Conservation (phyloP, 2,113 vertebrate genomes). For the Theristicus caerulescens region DNA sequence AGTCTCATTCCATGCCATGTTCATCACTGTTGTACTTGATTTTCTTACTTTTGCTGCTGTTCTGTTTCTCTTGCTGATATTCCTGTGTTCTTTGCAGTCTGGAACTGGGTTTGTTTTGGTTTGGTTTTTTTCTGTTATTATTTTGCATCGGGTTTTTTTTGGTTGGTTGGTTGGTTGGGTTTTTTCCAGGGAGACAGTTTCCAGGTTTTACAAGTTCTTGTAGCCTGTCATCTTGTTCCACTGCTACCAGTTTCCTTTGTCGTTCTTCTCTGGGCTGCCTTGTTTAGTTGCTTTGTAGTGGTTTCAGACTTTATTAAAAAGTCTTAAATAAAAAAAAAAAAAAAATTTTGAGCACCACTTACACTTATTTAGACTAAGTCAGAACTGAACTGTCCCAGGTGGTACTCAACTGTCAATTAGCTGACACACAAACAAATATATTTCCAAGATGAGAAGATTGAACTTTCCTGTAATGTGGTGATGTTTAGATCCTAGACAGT, state of each 20-base stretch:
- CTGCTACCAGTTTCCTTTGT: not conserved
- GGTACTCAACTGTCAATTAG: not conserved
- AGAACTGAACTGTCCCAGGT: not conserved
- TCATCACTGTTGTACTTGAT: not conserved
- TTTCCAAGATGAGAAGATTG: not conserved
- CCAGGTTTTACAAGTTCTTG: not conserved
- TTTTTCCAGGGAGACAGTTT: not conserved
- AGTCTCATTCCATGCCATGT: not conserved
- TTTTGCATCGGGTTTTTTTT: not conserved
- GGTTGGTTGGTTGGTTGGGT: not conserved
- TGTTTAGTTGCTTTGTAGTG: not conserved
- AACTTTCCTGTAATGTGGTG: not conserved
- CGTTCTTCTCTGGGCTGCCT: not conserved
- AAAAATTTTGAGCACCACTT: not conserved
- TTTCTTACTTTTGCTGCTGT: not conserved
- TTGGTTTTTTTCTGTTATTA: not conserved
- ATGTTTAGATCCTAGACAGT: not conserved
- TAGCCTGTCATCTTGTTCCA: not conserved
- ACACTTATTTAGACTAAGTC: not conserved
- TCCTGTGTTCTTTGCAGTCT: not conserved
- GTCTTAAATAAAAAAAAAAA: not conserved
- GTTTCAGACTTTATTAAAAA: not conserved
- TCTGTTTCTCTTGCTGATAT: not conserved
- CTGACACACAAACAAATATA: not conserved
- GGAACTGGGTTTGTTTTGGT: not conserved